Conservation (phyloP, 2,113 vertebrate species). For the Nettapus auritus region DNA sequence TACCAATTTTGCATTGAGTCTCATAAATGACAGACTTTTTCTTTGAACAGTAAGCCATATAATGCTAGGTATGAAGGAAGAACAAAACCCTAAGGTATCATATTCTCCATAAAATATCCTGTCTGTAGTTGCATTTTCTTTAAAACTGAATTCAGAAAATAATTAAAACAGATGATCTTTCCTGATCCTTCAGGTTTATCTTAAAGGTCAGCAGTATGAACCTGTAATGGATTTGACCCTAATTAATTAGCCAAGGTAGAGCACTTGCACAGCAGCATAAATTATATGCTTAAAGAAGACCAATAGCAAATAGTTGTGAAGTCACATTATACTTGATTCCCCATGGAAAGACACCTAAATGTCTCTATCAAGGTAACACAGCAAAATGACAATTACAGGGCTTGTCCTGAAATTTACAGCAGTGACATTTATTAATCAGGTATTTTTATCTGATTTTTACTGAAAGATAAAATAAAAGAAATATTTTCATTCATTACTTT, state of each 20-base stretch:
- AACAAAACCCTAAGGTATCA: not conserved
- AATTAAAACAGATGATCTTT: conserved; percentile 2
- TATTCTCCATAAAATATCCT: not conserved
- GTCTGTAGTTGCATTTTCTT: not conserved
- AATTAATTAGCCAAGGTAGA: conserved; percentile 28
- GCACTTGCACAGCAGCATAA: not conserved
- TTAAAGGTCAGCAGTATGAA: conserved; percentile 9
- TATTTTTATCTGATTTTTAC: not conserved
- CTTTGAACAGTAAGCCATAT: not conserved
- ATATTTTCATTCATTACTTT: not conserved
- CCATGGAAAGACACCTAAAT: not conserved
- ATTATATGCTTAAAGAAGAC: not conserved
- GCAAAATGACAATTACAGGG: not conserved
- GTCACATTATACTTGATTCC: not conserved
- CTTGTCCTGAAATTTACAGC: not conserved
- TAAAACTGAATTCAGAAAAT: not conserved
- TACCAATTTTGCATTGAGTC: not conserved
- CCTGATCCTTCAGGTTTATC: not conserved
- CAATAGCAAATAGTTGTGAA: not conserved
- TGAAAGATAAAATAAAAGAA: not conserved
- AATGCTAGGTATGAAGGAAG: not conserved
- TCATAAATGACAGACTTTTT: not conserved
- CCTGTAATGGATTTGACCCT: not conserved
- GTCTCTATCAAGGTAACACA: not conserved
- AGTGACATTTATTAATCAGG: not conserved